Base-by-base conservation (phyloP, 2,888 invertebrate species). In the Cephonodes hylas region DNA sequence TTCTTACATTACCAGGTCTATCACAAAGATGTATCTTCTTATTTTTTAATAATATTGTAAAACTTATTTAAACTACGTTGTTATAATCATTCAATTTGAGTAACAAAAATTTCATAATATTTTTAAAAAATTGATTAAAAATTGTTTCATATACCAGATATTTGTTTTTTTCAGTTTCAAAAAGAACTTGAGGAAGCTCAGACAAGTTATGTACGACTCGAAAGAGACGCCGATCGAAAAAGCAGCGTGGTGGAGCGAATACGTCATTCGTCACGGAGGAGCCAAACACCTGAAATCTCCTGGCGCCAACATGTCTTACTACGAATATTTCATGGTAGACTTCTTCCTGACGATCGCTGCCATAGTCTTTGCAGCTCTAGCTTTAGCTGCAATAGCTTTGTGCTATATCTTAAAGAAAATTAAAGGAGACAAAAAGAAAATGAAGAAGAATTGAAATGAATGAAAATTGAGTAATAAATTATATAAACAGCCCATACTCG, bases 221-320 rank as follows among this genome's bases (percentile, higher is more conserved):
- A 60, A 60, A 10, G 44, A 60, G 20, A 53, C 22, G 3, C 59
- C 63, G 1, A 10, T 63, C 15, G 56, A 63, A 8, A 45, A 34
- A 10, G 59, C 60, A 18, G 56, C 84, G 8, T 86, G 84, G 84
- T 85, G 85, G 85, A 81, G 77, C 2, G 88, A 87, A 63, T 82
- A 86, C 61, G 79, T 85, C 6, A 63, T 87, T 7, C 69, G 85
- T 15, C 80, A 85, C 64, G 73, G 77, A 42, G 63, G 63, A 22
- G 61, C 38, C 1, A 31, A 45, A 7, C 63, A 63, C 25, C 58
- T 63, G 4, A 18, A 38, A 18, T 15, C 60, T 13, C 46, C 57
- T 0, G 56, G 25, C 5, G 60, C 63, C 7, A 34, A 58, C 15
- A 31, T 48, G 48, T 6, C 60, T 38, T n/a, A 38, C 38, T 38